These are phyloP conservation scores for Dicyrtomina minuta DNA, from an alignment of 2,888 invertebrate genomes.

Conservation along the genomic window DNA sequence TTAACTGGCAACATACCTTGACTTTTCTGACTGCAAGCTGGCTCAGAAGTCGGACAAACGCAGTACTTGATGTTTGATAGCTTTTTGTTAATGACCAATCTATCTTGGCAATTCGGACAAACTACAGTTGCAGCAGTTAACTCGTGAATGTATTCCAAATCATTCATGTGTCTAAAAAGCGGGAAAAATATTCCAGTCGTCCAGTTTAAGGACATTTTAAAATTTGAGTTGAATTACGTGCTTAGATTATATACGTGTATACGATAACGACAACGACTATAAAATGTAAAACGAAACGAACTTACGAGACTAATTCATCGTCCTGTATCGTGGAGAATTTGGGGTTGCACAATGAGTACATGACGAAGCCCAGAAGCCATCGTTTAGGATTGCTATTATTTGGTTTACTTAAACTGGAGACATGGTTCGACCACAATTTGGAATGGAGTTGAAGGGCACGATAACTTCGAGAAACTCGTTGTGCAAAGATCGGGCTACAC, in stretches of 20 bases:
- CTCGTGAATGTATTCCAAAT: slow-evolving; percentile 63
- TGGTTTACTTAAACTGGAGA: slow-evolving; percentile 10
- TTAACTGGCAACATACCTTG: no score
- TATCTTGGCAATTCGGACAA: slow-evolving; percentile 60
- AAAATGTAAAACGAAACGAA: background rate
- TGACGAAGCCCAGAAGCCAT: slow-evolving; percentile 42
- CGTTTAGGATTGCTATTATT: slow-evolving; percentile 36
- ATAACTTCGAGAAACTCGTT: slow-evolving; percentile 41
- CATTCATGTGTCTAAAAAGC: slow-evolving; percentile 59
- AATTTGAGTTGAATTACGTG: background rate
- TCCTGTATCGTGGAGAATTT: slow-evolving; percentile 37
- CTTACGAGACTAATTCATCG: slow-evolving; percentile 37
- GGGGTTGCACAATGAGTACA: slow-evolving; percentile 44
- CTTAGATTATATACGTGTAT: background rate
- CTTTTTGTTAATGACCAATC: slow-evolving; percentile 57
- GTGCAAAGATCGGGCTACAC: slow-evolving; percentile 50
- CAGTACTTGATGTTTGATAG: slow-evolving; percentile 60
- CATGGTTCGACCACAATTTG: slow-evolving; percentile 45
- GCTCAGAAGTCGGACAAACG: slow-evolving; percentile 55
- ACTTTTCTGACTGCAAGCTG: background rate
- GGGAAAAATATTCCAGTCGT: slow-evolving; percentile 16
- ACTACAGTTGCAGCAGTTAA: slow-evolving; percentile 62
- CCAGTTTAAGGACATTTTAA: background rate
- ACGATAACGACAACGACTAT: background rate
- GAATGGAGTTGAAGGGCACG: slow-evolving; percentile 50